phyloP scores from a whole-genome alignment of 2,797 vertebrate species.

The Odontamblyopus rebecca region DNA sequence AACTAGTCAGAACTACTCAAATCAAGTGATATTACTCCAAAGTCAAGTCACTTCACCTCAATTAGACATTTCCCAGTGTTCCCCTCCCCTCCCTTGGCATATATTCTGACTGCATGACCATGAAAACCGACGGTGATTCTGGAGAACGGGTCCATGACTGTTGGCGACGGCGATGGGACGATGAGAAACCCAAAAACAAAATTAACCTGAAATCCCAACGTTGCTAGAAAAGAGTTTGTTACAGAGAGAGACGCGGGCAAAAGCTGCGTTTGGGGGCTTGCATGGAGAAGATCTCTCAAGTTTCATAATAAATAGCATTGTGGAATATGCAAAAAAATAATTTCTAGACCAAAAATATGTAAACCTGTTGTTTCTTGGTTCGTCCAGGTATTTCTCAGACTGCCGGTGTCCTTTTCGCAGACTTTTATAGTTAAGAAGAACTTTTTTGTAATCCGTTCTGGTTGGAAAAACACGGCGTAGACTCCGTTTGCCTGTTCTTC shows the following conservation, averaged over 20 bases:
- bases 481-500: background rate
- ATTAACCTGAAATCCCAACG: constrained; percentile 64
- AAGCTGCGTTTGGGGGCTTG: constrained; percentile 59
- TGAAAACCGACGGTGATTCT: constrained; percentile 39
- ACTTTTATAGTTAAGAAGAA: constrained; percentile 15
- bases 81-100: background rate
- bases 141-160: constrained; percentile 62
- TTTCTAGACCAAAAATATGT: constrained; percentile 53
- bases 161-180: constrained; percentile 67
- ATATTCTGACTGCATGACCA: constrained; percentile 43
- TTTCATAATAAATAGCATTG: constrained; percentile 75
- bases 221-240: constrained; percentile 61
- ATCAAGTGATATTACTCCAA: background rate
- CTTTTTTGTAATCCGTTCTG: constrained; percentile 28
- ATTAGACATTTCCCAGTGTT: background rate
- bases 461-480: constrained; percentile 7
- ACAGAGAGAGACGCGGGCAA: constrained; percentile 62
- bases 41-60: background rate
- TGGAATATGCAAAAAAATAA: constrained; percentile 65
- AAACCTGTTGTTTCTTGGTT: constrained; percentile 54
- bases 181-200: constrained; percentile 30
- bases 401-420: constrained; percentile 38
- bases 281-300: constrained; percentile 77
- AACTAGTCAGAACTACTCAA: background rate
- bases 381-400: constrained; percentile 40